Conservation (phyloP, 2,888 invertebrate genomes). For the Hydrotaea cyrtoneurina region DNA sequence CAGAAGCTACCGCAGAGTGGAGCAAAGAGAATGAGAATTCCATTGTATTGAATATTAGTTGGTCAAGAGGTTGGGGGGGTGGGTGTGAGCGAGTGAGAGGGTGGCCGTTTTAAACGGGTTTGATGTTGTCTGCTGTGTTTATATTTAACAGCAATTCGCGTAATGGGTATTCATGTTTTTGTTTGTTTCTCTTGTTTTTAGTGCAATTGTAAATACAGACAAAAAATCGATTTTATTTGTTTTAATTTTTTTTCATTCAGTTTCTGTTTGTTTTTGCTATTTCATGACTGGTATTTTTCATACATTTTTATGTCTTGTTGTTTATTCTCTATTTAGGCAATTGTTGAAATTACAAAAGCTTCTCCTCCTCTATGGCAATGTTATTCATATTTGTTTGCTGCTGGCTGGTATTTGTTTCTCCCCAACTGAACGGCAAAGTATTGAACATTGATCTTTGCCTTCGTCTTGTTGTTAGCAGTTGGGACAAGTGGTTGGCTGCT, state of each 20-base stretch:
- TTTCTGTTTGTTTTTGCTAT: neutral
- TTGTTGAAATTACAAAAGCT: conserved; percentile 13
- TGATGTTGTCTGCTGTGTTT: conserved; percentile 23
- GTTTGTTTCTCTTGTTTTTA: conserved; percentile 34
- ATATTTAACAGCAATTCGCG: neutral
- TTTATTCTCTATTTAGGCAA: conserved; percentile 8
- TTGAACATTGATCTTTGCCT: neutral
- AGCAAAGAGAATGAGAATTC: neutral
- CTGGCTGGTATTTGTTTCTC: neutral
- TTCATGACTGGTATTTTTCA: neutral
- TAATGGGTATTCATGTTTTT: neutral
- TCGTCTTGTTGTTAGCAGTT: neutral
- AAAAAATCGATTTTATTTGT: conserved; percentile 34
- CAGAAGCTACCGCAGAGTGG: neutral
- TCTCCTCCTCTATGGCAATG: neutral
- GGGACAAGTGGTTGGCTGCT: neutral
- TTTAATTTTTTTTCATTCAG: conserved; percentile 24
- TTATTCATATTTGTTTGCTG: neutral
- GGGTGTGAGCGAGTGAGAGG: neutral
- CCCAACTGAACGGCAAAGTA: neutral
- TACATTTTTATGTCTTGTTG: neutral
- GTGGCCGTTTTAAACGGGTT: conserved; percentile 24
- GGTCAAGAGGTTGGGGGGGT: neutral
- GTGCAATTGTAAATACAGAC: conserved; percentile 52
- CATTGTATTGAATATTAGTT: too few species aligned